Percentiles rank a stretch among this genome's conserved stretches.
Conservation (phyloP, 2,113 vertebrate genomes). For the Pterocles burchelli region DNA sequence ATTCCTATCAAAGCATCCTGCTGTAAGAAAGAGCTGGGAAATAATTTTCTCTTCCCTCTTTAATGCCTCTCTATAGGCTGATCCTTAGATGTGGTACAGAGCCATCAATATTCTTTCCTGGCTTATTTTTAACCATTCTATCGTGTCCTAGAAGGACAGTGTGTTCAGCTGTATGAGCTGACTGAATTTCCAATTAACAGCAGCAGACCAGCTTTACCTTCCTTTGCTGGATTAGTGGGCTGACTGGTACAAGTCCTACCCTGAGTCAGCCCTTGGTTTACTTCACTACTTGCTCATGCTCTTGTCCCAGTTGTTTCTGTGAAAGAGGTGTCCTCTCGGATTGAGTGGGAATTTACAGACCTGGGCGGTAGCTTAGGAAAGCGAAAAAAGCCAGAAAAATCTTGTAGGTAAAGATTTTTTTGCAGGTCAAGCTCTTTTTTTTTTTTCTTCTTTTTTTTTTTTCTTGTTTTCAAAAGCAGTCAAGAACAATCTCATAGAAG, state of each 20-base stretch:
- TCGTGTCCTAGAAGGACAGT: not conserved
- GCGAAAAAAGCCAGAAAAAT: not conserved
- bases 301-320: not conserved
- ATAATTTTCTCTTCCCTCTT: not conserved
- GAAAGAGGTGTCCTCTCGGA: not conserved
- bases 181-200: not conserved
- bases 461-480: not conserved
- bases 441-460: not conserved
- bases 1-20: not conserved
- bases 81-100: not conserved
- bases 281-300: fast-evolving
- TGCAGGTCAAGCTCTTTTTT: too few species aligned
- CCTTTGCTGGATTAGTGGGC: not conserved
- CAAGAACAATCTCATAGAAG: not conserved
- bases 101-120: not conserved
- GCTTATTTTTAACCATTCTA: not conserved
- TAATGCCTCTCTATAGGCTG: not conserved
- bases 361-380: not conserved
- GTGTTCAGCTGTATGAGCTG: not conserved
- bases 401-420: not conserved
- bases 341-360: not conserved
- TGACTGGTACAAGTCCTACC: not conserved
- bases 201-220: not conserved
- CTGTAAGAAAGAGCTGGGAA: not conserved
- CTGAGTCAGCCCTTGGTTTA: not conserved